Evolutionary conservation across 2,888 invertebrate species (phyloP).

Genomic region (Pollenia labialis): DNA sequence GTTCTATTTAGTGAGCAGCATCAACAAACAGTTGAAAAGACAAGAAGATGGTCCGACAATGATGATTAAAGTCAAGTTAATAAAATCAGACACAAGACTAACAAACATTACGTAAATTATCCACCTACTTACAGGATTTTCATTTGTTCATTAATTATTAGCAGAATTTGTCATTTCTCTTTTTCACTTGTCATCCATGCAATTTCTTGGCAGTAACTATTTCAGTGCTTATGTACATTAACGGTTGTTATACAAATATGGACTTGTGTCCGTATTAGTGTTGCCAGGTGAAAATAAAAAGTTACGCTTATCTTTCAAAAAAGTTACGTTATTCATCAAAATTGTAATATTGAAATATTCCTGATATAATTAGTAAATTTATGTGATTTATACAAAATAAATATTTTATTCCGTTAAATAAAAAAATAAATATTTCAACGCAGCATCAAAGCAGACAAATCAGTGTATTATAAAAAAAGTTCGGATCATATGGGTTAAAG

Average conservation of each 20-base stretch:
- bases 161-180: no score
- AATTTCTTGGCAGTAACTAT: not conserved
- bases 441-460: no score
- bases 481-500: no score
- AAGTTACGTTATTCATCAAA: no score
- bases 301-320: no score
- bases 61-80: slow-evolving; percentile 3
- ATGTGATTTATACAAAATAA: no score
- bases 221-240: not conserved
- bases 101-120: not conserved
- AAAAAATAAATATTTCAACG: no score
- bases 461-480: no score
- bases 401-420: no score
- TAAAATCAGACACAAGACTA: slow-evolving; percentile 1
- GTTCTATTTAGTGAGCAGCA: not conserved
- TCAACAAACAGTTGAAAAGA: not conserved
- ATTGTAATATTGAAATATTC: no score
- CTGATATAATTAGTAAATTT: no score
- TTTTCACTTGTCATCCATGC: not conserved
- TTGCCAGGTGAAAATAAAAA: no score
- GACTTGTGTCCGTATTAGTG: not conserved
- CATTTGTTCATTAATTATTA: not conserved
- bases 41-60: not conserved
- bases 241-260: not conserved
- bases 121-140: not conserved